These are phyloP conservation scores for Lepidothrix coronata DNA, from an alignment of 2,113 vertebrate genomes.

Conservation along the genomic window DNA sequence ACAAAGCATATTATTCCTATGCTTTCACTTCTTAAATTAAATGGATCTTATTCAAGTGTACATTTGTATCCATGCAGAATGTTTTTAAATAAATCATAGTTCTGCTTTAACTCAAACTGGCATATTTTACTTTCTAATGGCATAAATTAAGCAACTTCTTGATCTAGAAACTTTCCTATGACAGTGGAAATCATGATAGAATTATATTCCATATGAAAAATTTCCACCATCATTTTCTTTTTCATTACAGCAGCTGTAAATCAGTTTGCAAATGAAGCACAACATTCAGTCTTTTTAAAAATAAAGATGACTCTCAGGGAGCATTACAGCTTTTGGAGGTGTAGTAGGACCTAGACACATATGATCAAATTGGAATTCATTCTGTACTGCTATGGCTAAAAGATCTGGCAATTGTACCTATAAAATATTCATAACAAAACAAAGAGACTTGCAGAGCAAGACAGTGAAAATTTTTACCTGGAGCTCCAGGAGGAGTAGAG, in stretches of 20 bases:
- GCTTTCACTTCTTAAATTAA: slow-evolving; percentile 71
- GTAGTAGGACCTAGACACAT: not conserved
- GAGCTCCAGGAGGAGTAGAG: not conserved
- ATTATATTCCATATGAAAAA: not conserved
- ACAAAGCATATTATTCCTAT: slow-evolving; percentile 71
- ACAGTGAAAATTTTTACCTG: not conserved
- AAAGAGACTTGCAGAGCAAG: not conserved
- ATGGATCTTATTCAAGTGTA: slow-evolving; percentile 63
- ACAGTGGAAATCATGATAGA: not conserved
- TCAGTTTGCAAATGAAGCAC: not conserved
- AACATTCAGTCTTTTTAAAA: not conserved
- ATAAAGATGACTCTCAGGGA: not conserved
- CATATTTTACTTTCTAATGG: not conserved
- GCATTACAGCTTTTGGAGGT: not conserved
- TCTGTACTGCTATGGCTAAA: not conserved
- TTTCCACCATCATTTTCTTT: not conserved
- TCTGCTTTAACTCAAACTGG: not conserved
- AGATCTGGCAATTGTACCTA: not conserved
- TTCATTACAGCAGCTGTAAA: not conserved
- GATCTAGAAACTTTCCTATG: not conserved
- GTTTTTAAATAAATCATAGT: not conserved
- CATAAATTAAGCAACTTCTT: not conserved
- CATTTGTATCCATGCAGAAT: not conserved
- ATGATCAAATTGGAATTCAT: not conserved
- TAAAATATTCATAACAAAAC: not conserved